Evolutionary conservation across 2,113 vertebrate species (phyloP), one percentile per base, ranked within the genome.

Genomic region (Cebus imitator): DNA sequence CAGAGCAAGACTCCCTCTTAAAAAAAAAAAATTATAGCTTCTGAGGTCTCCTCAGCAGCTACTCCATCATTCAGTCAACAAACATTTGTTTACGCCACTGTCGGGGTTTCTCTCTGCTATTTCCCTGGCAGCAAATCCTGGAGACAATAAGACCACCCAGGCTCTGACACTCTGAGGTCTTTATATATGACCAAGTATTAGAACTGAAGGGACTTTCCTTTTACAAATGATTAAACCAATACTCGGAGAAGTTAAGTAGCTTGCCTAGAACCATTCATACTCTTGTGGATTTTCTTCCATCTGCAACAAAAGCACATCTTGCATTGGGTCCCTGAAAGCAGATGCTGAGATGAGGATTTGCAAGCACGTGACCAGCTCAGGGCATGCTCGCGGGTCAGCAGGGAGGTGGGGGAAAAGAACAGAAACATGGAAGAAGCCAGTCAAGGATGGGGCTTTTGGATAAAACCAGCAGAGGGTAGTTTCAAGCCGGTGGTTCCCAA

Each of bases 31-130:
- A 68, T 68, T 35, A 68, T n/a, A 25, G 11, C 7, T 3, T 70
- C 82, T 61, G 32, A 0, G 0, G 78, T 58, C 72, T 48, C 37
- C 72, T 48, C 32, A 48, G 0, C 18, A 8, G 30, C 58, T 3
- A 0, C 0, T 89, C 48, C 79, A 18, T 25, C 37, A 16, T 70
- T 76, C 32, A 2, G 40, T 23, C 20, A 8, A 17, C 11, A 58
- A 27, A 20, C 40, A 1, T 57, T 20, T 64, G 10, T 66, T n/a
- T 43, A 48, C 7, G 3, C 81, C 61, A 5, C 48, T 5, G 2
- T 32, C 17, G 40, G 11, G 32, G 2, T n/a, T 92, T 35, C 57
- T 3, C 0, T 55, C 76, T 75, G 61, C 6, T 0, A 0, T 35
- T 50, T 68, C 45, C 58, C 58, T 45, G 11, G 23, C 70, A 72